These are phyloP conservation scores for Onychomys arenicola DNA, from an alignment of 2,797 vertebrate genomes.

Conservation along the genomic window DNA sequence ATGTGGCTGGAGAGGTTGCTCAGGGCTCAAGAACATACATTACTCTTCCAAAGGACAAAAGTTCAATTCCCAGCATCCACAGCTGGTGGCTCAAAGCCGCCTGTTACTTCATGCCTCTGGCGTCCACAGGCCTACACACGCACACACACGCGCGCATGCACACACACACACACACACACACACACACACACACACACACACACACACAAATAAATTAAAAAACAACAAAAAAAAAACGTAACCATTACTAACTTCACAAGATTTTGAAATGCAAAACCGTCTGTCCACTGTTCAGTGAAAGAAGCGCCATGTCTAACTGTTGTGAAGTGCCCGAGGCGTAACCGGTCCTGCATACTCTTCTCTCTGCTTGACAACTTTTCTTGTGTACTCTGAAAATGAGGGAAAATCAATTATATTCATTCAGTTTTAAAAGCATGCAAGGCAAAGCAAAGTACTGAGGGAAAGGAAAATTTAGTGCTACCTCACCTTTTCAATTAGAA, in stretches of 20 bases:
- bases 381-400: constrained; percentile 88
- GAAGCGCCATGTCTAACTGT: constrained; percentile 99
- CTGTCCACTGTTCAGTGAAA: constrained; percentile 99
- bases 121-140: neutral
- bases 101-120: neutral
- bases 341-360: constrained; percentile 99
- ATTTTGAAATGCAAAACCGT: constrained; percentile 99
- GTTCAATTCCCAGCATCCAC: neutral
- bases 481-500: constrained; percentile 98
- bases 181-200: neutral
- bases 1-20: neutral
- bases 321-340: constrained; percentile 99
- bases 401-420: constrained; percentile 50
- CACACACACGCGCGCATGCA: too few species aligned
- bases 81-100: neutral
- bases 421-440: constrained; percentile 60
- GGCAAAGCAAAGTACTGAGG: neutral
- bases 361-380: constrained; percentile 98
- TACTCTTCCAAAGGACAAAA: neutral
- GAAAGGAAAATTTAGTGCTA: neutral
- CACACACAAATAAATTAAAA: neutral
- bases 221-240: constrained; percentile 20
- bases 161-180: accelerated
- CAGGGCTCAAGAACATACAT: neutral
- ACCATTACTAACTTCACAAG: constrained; percentile 96